Evolutionary conservation across 1,140 invertebrate genomes (phyloP).

Genomic region (Drosophila santomea): DNA sequence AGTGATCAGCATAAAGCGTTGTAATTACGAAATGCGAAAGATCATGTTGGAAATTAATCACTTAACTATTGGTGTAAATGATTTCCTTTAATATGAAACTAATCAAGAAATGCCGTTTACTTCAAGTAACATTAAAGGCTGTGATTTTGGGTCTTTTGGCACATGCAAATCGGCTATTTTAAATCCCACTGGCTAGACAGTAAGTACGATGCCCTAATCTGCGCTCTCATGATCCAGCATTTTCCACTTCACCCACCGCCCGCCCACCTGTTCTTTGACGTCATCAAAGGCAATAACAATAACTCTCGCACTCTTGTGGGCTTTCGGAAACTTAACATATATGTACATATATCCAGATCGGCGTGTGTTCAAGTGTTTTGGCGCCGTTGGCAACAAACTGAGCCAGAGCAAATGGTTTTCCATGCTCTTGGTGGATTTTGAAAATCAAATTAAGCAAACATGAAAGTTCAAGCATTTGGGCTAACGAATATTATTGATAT

Average conservation of each 20-base stretch:
- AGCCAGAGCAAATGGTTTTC: constrained; percentile 7
- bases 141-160: not conserved
- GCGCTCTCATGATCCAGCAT: constrained; percentile 14
- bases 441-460: constrained; percentile 34
- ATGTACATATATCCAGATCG: constrained; percentile 3
- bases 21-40: not conserved
- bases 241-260: constrained; percentile 8
- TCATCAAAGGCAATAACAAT: constrained; percentile 11
- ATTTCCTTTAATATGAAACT: no score
- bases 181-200: not conserved
- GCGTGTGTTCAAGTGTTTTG: constrained; percentile 31
- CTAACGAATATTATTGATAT: constrained; percentile 34
- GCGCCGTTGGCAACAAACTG: constrained; percentile 44
- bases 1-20: not conserved
- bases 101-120: no score
- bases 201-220: constrained; percentile 16
- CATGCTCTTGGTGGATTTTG: constrained; percentile 22
- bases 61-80: no score
- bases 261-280: constrained; percentile 32
- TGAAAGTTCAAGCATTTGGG: constrained; percentile 5
- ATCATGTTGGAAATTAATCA: constrained; percentile 6
- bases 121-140: not conserved
- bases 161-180: not conserved
- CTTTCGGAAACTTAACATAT: constrained; percentile 22
- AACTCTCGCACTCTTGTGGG: constrained; percentile 20